phyloP scores from a whole-genome alignment of 2,113 vertebrate species.

The Copsychus sechellarum region DNA sequence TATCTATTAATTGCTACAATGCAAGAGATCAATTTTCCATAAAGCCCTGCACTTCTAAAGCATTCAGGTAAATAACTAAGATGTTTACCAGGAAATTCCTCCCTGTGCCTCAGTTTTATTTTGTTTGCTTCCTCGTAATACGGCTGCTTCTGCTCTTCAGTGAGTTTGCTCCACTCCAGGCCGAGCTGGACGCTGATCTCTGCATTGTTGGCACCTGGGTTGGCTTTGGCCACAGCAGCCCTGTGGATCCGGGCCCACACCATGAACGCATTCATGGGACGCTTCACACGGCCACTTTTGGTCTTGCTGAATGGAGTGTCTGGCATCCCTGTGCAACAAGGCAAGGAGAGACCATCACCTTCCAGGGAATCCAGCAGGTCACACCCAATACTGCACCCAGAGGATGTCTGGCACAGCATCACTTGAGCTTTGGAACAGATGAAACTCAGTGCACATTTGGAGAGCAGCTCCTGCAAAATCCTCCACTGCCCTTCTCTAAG shows the following conservation, averaged over 20 bases:
- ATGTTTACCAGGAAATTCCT: constrained; percentile 83
- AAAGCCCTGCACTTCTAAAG: background rate
- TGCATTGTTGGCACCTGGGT: constrained; percentile 69
- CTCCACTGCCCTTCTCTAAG: background rate
- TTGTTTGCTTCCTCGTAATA: constrained; percentile 83
- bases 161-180: constrained; percentile 84
- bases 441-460: background rate
- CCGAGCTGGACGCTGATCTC: constrained; percentile 82
- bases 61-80: background rate
- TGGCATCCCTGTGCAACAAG: constrained; percentile 72
- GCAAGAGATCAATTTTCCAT: background rate
- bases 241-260: constrained; percentile 85
- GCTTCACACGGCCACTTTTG: constrained; percentile 80
- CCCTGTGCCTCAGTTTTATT: constrained; percentile 80
- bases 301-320: constrained; percentile 73
- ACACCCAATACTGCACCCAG: background rate
- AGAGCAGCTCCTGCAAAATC: background rate
- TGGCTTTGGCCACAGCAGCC: constrained; percentile 72
- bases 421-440: background rate
- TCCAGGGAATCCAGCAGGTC: background rate
- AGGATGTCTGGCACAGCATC: background rate
- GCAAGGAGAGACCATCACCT: constrained; percentile 40
- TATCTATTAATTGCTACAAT: background rate
- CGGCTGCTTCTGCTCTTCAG: constrained; percentile 83
- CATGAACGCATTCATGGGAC: constrained; percentile 88